Evolutionary conservation across 2,888 invertebrate species (phyloP).

Genomic region (Epinotia brunnichana): DNA sequence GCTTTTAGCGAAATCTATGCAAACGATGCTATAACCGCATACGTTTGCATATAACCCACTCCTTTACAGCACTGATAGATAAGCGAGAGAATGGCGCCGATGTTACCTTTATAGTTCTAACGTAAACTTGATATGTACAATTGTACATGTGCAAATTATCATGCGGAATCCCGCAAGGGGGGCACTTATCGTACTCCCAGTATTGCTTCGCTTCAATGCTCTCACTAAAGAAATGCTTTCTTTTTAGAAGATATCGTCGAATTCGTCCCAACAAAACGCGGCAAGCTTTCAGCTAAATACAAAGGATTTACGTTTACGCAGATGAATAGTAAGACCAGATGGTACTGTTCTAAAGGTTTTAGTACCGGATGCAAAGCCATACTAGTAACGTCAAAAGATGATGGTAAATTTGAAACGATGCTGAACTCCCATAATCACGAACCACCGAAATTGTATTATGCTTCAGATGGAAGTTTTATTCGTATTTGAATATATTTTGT

Average conservation of each 20-base stretch:
- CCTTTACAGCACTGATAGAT: too few species aligned
- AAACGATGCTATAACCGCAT: too few species aligned
- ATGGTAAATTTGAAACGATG: constrained; percentile 2
- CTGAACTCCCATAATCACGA: constrained; percentile 30
- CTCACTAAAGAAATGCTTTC: neutral
- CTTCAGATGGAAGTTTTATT: constrained; percentile 15
- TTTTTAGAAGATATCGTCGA: constrained; percentile 22
- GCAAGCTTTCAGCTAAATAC: constrained; percentile 44
- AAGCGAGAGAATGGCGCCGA: neutral
- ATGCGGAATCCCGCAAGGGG: too few species aligned
- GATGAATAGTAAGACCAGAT: constrained; percentile 49
- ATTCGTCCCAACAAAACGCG: constrained; percentile 28
- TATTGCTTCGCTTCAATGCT: neutral
- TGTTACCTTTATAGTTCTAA: too few species aligned
- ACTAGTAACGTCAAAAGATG: constrained; percentile 6
- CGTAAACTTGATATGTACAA: neutral
- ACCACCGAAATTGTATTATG: constrained; percentile 11
- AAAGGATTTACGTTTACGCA: constrained; percentile 50
- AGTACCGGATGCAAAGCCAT: constrained; percentile 30
- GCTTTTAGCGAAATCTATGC: too few species aligned
- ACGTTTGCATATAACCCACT: too few species aligned
- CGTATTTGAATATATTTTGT: constrained; percentile 7
- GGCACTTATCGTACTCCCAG: neutral
- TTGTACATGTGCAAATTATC: too few species aligned
- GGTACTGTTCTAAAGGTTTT: constrained; percentile 51